Evolutionary conservation across 2,113 vertebrate species (phyloP).

Genomic region (Raja brachyura): DNA sequence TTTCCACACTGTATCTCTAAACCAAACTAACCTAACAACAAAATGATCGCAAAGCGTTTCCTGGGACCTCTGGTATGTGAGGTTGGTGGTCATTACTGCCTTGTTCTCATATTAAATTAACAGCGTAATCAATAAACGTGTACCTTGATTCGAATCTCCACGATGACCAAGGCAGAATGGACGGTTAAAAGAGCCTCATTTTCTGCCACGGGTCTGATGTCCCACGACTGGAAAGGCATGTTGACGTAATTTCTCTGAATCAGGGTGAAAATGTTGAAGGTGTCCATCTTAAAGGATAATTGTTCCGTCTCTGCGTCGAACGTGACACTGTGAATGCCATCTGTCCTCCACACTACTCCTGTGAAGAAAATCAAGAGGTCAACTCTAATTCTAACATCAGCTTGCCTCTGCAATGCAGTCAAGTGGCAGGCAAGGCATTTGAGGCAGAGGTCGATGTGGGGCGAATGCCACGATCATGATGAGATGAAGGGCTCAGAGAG

Average conservation of each 20-base stretch:
- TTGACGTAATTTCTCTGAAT: conserved; percentile 71
- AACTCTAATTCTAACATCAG: background rate
- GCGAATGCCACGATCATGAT: background rate
- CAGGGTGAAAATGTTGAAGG: conserved; percentile 63
- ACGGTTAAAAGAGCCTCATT: conserved; percentile 59
- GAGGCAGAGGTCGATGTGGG: background rate
- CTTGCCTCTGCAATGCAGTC: background rate
- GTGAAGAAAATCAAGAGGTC: conserved; percentile 23
- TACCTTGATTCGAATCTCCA: conserved; percentile 76
- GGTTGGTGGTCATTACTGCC: background rate
- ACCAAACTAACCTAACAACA: too few relatives aligned
- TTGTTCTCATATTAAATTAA: background rate
- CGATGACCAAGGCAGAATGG: conserved; percentile 53
- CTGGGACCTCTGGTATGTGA: background rate
- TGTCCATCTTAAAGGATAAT: conserved; percentile 63
- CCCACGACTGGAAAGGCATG: conserved; percentile 77
- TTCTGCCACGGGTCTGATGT: conserved; percentile 58
- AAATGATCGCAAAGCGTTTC: background rate
- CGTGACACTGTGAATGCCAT: conserved; percentile 54
- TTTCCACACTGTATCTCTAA: too few relatives aligned
- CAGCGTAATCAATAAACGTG: background rate
- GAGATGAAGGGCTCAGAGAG: background rate
- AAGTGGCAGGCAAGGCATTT: background rate
- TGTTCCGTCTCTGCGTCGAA: conserved; percentile 48
- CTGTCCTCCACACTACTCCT: conserved; percentile 71